Evolutionary conservation across 37 sponge, comb jelly and placozoan genomes (phyloP).

Genomic region (Hormiphora californensis): DNA sequence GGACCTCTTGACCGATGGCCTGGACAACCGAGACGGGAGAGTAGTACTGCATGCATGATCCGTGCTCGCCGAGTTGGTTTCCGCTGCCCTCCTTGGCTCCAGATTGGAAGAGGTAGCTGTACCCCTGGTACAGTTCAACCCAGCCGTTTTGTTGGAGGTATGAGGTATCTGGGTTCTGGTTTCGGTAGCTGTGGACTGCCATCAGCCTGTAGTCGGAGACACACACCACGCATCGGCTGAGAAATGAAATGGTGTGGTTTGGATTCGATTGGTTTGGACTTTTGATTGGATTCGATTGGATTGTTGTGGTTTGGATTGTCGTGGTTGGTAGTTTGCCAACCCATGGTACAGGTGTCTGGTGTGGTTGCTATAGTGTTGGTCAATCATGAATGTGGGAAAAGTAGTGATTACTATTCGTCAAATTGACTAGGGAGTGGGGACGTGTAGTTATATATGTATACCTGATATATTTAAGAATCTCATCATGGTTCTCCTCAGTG

Average conservation of each 20-base stretch:
- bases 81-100: neutral
- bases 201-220: conserved; percentile 1
- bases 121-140: neutral
- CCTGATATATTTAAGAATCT: neutral
- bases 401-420: too few relatives aligned
- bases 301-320: too few relatives aligned
- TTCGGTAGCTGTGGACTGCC: conserved; percentile 9
- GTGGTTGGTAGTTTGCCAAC: too few relatives aligned
- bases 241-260: too few relatives aligned
- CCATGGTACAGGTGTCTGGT: too few relatives aligned
- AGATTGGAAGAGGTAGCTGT: neutral
- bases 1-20: neutral
- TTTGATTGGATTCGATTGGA: too few relatives aligned
- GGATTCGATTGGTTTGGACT: too few relatives aligned
- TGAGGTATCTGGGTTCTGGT: neutral
- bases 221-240: conserved; percentile 11
- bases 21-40: conserved; percentile 3
- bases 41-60: neutral
- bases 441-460: too few relatives aligned
- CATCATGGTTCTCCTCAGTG: neutral
- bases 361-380: too few relatives aligned
- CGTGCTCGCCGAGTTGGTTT: neutral
- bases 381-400: too few relatives aligned
- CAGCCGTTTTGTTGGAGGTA: neutral
- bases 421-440: too few relatives aligned